phyloP scores from a whole-genome alignment of 2,888 invertebrate genomes.

The Notodonta ziczac region DNA sequence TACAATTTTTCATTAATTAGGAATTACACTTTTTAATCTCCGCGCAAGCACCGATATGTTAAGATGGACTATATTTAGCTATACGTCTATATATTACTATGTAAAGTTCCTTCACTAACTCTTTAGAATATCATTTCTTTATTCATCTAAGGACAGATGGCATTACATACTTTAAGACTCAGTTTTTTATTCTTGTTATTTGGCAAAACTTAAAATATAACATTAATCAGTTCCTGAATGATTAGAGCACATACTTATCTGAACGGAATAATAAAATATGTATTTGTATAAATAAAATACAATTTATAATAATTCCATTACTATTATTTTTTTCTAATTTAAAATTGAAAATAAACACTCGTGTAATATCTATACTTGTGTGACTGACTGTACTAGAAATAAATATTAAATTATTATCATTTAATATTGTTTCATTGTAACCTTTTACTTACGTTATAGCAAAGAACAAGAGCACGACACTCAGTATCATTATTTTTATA shows the following conservation, averaged over 20 bases:
- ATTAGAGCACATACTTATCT: no score
- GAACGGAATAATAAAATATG: no score
- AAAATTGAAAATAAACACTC: neutral
- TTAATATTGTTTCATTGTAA: neutral
- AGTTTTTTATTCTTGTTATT: constrained; percentile 31
- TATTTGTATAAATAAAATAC: no score
- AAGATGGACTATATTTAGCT: constrained; percentile 71
- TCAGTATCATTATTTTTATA: constrained; percentile 33
- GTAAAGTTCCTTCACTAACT: constrained; percentile 46
- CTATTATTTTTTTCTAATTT: constrained; percentile 3
- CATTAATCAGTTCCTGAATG: no score
- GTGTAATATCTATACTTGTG: neutral
- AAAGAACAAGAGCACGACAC: constrained; percentile 26
- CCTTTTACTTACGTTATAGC: constrained; percentile 26
- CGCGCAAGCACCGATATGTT: constrained; percentile 83
- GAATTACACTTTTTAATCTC: constrained; percentile 61
- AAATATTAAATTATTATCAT: neutral
- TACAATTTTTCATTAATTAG: constrained; percentile 63
- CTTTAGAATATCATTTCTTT: constrained; percentile 74
- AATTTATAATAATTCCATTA: no score
- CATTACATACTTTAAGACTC: constrained; percentile 50
- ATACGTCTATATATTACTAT: constrained; percentile 51
- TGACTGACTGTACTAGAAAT: constrained; percentile 10
- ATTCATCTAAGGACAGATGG: constrained; percentile 71
- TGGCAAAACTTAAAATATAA: constrained; percentile 32